Percentiles rank a stretch among this genome's conserved stretches.
These are phyloP conservation scores for Poliocrania exsul DNA, from an alignment of 2,797 vertebrate species.

Conservation along the genomic window DNA sequence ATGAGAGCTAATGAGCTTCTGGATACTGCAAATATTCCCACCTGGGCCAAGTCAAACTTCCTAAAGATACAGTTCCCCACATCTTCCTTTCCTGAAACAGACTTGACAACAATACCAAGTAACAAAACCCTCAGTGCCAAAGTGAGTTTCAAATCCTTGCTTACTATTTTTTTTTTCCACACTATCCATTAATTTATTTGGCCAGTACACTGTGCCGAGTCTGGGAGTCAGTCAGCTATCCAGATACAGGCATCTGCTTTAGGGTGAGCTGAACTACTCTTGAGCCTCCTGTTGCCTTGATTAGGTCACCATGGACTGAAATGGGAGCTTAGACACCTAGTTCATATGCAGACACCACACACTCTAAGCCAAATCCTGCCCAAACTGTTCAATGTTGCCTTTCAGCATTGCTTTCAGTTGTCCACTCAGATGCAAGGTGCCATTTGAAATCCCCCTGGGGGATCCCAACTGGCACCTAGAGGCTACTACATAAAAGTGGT, in stretches of 20 bases:
- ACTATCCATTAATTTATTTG: background rate
- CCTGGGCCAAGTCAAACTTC: background rate
- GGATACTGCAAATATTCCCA: background rate
- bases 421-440: background rate
- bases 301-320: background rate
- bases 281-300: background rate
- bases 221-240: background rate
- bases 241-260: background rate
- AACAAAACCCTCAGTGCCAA: background rate
- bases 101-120: background rate
- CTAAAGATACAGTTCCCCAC: background rate
- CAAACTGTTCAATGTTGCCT: background rate
- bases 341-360: background rate
- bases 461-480: background rate
- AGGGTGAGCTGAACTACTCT: background rate
- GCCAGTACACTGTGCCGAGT: background rate
- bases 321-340: background rate
- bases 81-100: background rate
- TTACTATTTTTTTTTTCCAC: background rate
- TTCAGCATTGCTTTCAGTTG: background rate
- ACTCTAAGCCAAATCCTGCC: background rate
- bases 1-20: background rate
- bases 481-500: background rate
- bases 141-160: background rate
- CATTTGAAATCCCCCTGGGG: background rate